Percentiles rank a stretch among this genome's conserved stretches.
These are phyloP conservation scores for Cyphomyrmex costatus DNA, from an alignment of 1,140 invertebrate species.

Conservation along the genomic window DNA sequence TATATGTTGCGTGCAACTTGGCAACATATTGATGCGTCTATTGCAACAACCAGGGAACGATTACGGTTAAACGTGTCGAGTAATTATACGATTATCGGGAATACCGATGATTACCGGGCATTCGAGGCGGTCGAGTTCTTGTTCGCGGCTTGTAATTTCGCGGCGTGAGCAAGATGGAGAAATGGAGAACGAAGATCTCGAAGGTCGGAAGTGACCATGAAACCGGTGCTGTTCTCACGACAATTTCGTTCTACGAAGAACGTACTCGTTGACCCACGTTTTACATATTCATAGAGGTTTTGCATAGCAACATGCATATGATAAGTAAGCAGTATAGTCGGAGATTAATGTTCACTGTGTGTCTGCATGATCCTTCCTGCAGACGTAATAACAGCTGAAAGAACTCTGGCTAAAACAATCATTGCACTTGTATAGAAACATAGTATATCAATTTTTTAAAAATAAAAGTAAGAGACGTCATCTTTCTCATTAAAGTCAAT, in stretches of 20 bases:
- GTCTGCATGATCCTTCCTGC: background rate
- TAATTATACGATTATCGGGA: constrained; percentile 62
- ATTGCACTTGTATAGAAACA: background rate
- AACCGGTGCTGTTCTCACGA: background rate
- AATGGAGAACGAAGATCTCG: constrained; percentile 28
- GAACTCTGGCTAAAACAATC: constrained; percentile 26
- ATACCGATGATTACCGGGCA: constrained; percentile 19
- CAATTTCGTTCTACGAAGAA: constrained; percentile 27
- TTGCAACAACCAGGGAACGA: constrained; percentile 71
- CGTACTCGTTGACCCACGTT: background rate
- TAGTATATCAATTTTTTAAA: background rate
- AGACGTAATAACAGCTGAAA: constrained; percentile 14
- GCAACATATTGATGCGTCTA: constrained; percentile 43
- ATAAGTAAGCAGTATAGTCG: constrained; percentile 30
- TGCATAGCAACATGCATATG: constrained; percentile 44
- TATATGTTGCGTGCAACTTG: constrained; percentile 29
- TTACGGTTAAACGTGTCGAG: constrained; percentile 72
- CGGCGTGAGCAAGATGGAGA: background rate
- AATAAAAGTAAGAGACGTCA: background rate
- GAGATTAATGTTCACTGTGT: constrained; percentile 14
- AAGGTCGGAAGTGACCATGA: background rate
- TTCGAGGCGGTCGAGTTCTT: constrained; percentile 6
- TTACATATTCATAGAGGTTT: constrained; percentile 50
- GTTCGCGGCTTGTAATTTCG: constrained; percentile 23
- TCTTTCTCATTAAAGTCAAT: background rate